phyloP scores from a whole-genome alignment of 2,888 invertebrate species.

The Tricholauxania praeusta region DNA sequence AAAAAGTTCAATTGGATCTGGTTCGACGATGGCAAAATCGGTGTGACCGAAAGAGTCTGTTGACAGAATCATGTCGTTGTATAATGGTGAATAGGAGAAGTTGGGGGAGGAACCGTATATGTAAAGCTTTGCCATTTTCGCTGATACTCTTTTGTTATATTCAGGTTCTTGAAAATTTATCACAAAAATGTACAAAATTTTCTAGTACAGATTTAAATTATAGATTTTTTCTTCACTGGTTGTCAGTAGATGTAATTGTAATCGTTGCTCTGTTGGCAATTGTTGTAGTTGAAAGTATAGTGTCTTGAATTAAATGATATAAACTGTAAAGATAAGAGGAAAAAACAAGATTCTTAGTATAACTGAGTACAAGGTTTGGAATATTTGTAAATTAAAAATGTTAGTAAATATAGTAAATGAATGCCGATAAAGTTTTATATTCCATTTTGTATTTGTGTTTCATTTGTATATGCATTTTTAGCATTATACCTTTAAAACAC shows the following conservation, averaged over 20 bases:
- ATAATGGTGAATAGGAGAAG: conserved; percentile 38
- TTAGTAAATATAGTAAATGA: too few species aligned
- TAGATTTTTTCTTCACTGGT: too few species aligned
- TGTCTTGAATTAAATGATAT: conserved; percentile 34
- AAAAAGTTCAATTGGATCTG: conserved; percentile 45
- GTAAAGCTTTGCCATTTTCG: conserved; percentile 48
- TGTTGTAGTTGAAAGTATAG: neutral
- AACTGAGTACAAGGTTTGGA: too few species aligned
- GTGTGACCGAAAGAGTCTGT: conserved; percentile 30
- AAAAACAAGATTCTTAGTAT: neutral
- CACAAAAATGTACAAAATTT: conserved; percentile 31
- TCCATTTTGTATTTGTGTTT: neutral
- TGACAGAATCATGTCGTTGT: conserved; percentile 36
- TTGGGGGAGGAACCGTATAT: conserved; percentile 46
- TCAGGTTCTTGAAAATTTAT: conserved; percentile 33
- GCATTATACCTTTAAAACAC: neutral
- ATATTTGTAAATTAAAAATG: too few species aligned
- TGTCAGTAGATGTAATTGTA: too few species aligned
- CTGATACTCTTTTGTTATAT: conserved; percentile 10
- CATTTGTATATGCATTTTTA: neutral
- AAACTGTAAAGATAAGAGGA: conserved; percentile 37
- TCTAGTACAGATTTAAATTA: too few species aligned
- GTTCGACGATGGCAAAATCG: conserved; percentile 44
- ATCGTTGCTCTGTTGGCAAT: neutral
- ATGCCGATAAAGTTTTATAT: too few species aligned